phyloP scores from a whole-genome alignment of 1,140 invertebrate species.

The Procambarus clarkii region DNA sequence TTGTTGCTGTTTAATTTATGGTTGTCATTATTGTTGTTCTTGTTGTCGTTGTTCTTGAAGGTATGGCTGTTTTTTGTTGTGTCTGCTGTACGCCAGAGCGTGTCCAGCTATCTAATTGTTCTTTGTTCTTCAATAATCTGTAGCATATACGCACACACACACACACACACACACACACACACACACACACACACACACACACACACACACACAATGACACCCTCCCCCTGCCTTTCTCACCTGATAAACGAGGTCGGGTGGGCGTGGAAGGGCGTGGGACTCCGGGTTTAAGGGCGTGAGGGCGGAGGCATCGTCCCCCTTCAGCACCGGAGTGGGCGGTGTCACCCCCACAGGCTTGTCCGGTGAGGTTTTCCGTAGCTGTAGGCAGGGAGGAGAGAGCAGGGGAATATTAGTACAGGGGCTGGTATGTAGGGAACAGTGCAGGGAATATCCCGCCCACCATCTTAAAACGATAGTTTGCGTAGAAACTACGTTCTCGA shows the following conservation, averaged over 20 bases:
- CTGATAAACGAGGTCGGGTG: conserved; percentile 61
- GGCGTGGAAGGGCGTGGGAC: conserved; percentile 36
- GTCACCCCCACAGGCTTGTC: conserved; percentile 53
- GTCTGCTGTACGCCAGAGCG: too few relatives aligned
- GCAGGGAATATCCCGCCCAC: too few relatives aligned
- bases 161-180: not conserved
- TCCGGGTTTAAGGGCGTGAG: conserved; percentile 48
- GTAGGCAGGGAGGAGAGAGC: not conserved
- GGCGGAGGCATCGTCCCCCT: conserved; percentile 58
- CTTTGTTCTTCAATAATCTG: too few relatives aligned
- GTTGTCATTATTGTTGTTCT: too few relatives aligned
- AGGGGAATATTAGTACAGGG: not conserved
- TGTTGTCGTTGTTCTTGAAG: too few relatives aligned
- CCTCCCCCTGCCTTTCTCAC: conserved; percentile 17
- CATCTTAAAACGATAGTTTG: too few relatives aligned
- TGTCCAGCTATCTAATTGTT: too few relatives aligned
- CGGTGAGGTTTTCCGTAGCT: conserved; percentile 41
- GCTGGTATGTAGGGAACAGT: too few relatives aligned
- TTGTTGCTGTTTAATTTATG: too few relatives aligned
- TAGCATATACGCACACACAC: not conserved
- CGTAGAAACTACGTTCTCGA: too few relatives aligned
- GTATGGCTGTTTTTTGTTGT: not conserved
- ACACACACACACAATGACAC: too few relatives aligned
- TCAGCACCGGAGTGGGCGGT: conserved; percentile 56
- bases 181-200: not conserved